These are phyloP conservation scores for Characodon lateralis DNA, from an alignment of 2,797 vertebrate genomes.

Conservation along the genomic window DNA sequence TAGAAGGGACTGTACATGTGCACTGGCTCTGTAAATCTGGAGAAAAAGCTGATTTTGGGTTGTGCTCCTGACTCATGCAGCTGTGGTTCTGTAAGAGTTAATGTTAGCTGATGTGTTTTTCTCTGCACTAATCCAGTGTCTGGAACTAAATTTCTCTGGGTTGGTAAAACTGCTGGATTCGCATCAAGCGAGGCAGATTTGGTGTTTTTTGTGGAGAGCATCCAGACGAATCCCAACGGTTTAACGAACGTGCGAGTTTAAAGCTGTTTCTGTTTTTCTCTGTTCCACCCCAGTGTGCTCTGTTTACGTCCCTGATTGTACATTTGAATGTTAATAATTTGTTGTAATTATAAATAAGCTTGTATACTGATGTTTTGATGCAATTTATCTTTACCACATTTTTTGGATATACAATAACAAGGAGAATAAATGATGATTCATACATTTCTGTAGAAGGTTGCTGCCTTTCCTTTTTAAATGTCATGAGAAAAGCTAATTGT, in stretches of 20 bases:
- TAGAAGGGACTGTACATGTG: slow-evolving; percentile 25
- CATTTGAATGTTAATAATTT: slow-evolving; percentile 73
- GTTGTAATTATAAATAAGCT: slow-evolving; percentile 71
- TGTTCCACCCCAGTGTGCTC: slow-evolving; percentile 58
- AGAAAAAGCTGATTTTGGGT: no score
- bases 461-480: background rate
- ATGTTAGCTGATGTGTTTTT: slow-evolving; percentile 56
- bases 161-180: slow-evolving; percentile 22
- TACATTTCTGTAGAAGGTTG: slow-evolving; percentile 24
- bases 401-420: slow-evolving; percentile 79
- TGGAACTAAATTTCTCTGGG: background rate
- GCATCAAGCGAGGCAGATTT: background rate
- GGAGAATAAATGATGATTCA: slow-evolving; percentile 56
- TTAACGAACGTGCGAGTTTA: no score
- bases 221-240: background rate
- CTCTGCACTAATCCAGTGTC: slow-evolving; percentile 48
- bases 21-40: background rate
- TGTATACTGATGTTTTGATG: slow-evolving; percentile 80
- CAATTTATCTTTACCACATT: slow-evolving; percentile 78
- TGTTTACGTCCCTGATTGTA: slow-evolving; percentile 77
- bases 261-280: slow-evolving; percentile 19
- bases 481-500: background rate
- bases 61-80: slow-evolving; percentile 14
- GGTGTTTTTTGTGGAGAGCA: slow-evolving; percentile 3
- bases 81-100: slow-evolving; percentile 26